Conservation (phyloP, 2,888 invertebrate genomes). For the Lochmaea capreae region DNA sequence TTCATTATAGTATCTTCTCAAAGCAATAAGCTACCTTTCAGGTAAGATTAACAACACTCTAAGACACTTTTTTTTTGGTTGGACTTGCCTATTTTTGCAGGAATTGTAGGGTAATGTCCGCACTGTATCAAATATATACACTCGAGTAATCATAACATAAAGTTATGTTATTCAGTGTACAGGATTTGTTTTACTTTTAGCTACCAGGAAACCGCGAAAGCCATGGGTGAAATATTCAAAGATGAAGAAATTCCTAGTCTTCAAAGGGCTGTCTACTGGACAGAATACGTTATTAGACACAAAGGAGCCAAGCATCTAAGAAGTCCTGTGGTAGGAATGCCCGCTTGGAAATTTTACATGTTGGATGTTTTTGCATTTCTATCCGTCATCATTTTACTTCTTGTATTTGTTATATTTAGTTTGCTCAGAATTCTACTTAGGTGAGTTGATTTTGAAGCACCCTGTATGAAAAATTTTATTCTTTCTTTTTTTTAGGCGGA, state of each 20-base stretch:
- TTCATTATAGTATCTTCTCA: not conserved
- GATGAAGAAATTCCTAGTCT: conserved; percentile 54
- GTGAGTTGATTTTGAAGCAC: not conserved
- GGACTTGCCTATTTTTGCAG: too few relatives aligned
- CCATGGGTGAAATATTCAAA: conserved; percentile 45
- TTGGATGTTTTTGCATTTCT: conserved; percentile 45
- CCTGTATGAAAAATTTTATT: not conserved
- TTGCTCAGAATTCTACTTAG: conserved; percentile 3
- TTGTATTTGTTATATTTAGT: conserved; percentile 10
- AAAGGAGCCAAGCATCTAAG: conserved; percentile 51
- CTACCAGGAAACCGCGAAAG: conserved; percentile 44
- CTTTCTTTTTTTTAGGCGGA: not conserved
- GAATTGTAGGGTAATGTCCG: too few relatives aligned
- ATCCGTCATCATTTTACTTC: conserved; percentile 17
- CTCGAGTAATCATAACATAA: too few relatives aligned
- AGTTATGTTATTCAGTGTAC: too few relatives aligned
- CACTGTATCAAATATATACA: too few relatives aligned
- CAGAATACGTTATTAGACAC: conserved; percentile 56
- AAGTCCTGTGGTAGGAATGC: conserved; percentile 46
- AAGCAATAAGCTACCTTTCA: not conserved
- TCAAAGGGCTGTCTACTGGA: conserved; percentile 56
- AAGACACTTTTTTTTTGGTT: too few relatives aligned
- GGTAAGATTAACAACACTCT: too few relatives aligned
- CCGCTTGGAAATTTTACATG: conserved; percentile 47
- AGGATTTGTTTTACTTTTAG: conserved; percentile 34